Percentiles rank a stretch among this genome's conserved stretches.
Evolutionary conservation across 2,888 invertebrate species (phyloP).

Genomic region (Mamestra brassicae): DNA sequence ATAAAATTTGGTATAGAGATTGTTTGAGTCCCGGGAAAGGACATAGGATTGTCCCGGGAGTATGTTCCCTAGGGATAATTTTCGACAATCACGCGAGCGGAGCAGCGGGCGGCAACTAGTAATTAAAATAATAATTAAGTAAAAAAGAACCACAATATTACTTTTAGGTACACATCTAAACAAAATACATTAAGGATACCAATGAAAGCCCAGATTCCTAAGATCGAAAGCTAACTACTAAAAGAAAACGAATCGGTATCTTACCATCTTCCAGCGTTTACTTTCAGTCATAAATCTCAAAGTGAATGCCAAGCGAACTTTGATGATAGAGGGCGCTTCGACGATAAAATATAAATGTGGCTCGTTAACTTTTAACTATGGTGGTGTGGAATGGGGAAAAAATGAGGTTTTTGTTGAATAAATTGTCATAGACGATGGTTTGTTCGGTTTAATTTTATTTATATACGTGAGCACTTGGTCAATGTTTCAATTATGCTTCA

Average conservation of each 20-base stretch:
- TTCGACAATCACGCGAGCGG: no score
- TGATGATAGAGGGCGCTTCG: conserved; percentile 68
- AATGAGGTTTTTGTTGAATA: background rate
- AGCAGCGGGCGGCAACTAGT: no score
- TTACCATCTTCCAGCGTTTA: conserved; percentile 69
- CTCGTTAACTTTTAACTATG: conserved; percentile 50
- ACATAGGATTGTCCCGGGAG: no score
- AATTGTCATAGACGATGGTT: conserved; percentile 10
- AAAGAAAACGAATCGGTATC: conserved; percentile 69
- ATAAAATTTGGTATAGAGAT: no score
- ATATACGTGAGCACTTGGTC: background rate
- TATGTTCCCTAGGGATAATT: no score
- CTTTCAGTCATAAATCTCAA: conserved; percentile 75
- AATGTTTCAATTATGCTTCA: no score
- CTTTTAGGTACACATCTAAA: background rate
- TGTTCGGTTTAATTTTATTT: background rate
- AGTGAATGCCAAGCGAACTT: conserved; percentile 74
- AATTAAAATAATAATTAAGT: no score
- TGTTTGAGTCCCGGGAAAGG: no score
- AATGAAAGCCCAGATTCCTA: conserved; percentile 21
- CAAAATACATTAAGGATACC: conserved; percentile 21
- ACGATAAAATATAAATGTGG: conserved; percentile 69
- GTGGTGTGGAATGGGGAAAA: conserved; percentile 8
- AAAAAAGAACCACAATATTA: background rate
- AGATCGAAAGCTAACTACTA: conserved; percentile 35